Evolutionary conservation across 2,113 vertebrate genomes (phyloP).

Genomic region (Hirundichthys speculiger): DNA sequence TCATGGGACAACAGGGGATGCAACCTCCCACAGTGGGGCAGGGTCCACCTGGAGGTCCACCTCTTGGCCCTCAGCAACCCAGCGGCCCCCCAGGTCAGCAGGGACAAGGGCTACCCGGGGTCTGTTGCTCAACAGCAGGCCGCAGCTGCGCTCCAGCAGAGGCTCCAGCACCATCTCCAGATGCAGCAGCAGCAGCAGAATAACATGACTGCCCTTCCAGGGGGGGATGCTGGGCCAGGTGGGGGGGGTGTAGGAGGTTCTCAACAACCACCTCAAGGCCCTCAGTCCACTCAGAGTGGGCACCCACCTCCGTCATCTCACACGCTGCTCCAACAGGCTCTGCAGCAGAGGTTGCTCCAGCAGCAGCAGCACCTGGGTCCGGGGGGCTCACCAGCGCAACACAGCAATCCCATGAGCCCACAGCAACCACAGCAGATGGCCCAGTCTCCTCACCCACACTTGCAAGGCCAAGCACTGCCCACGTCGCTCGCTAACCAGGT

Average conservation of each 20-base stretch:
- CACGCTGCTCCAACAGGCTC: conserved; percentile 85
- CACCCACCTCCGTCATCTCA: conserved; percentile 67
- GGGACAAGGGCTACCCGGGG: conserved; percentile 81
- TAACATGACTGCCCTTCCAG: conserved; percentile 65
- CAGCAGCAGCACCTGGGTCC: conserved; percentile 79
- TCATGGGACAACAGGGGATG: conserved; percentile 82
- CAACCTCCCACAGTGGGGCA: conserved; percentile 83
- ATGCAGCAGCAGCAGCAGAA: conserved; percentile 82
- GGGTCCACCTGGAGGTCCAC: conserved; percentile 81
- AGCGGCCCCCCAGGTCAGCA: conserved; percentile 87
- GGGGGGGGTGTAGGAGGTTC: conserved; percentile 84
- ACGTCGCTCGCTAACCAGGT: conserved; percentile 94
- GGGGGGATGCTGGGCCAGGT: conserved; percentile 65
- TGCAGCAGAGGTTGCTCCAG: conserved; percentile 89
- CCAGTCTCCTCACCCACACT: conserved; percentile 87
- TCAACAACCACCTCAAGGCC: conserved; percentile 86
- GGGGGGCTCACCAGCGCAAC: conserved; percentile 87
- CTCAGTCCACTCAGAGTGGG: conserved; percentile 66
- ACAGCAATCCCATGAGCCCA: conserved; percentile 89
- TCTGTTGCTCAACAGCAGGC: conserved; percentile 78
- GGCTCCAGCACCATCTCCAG: conserved; percentile 76
- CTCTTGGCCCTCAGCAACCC: conserved; percentile 64
- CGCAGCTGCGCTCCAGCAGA: conserved; percentile 75
- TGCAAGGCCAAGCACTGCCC: conserved; percentile 88
- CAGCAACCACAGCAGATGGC: conserved; percentile 89